Evolutionary conservation across 2,888 invertebrate species (phyloP).

Genomic region (Acrocera orbiculus): DNA sequence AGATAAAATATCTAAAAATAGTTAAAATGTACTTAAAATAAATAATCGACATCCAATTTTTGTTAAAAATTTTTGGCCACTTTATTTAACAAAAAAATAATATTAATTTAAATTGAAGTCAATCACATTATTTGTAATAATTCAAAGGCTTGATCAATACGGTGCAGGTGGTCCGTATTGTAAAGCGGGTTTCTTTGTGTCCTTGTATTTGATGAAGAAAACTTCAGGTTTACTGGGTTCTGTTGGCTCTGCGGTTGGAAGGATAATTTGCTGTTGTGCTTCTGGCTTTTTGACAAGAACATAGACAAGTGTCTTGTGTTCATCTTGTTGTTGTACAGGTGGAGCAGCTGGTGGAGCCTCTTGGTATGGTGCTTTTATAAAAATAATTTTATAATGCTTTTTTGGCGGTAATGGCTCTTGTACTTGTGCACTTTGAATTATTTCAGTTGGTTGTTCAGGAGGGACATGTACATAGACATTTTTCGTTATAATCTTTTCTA

Average conservation of each 20-base stretch:
- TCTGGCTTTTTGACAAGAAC: conserved; percentile 80
- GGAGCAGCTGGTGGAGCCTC: conserved; percentile 33
- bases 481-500: conserved; percentile 26
- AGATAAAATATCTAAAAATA: too few relatives aligned
- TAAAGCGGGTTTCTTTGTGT: conserved; percentile 21
- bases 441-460: conserved; percentile 34
- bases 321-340: conserved; percentile 59
- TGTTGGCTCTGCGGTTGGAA: conserved; percentile 65
- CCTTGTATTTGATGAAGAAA: conserved; percentile 67
- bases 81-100: too few relatives aligned
- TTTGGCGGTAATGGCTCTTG: conserved; percentile 29
- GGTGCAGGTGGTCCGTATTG: conserved; percentile 25
- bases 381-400: conserved; percentile 39
- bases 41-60: too few relatives aligned
- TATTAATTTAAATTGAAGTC: too few relatives aligned
- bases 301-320: conserved; percentile 77
- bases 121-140: too few relatives aligned
- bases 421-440: conserved; percentile 27
- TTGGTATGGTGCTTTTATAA: conserved; percentile 38
- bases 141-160: too few relatives aligned
- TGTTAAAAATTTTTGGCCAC: too few relatives aligned
- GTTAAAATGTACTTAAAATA: too few relatives aligned
- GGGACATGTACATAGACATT: conserved; percentile 39
- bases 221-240: conserved; percentile 80
- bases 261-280: conserved; percentile 58